phyloP scores from a whole-genome alignment of 2,888 invertebrate species.

The Chymomyza fuscimana region DNA sequence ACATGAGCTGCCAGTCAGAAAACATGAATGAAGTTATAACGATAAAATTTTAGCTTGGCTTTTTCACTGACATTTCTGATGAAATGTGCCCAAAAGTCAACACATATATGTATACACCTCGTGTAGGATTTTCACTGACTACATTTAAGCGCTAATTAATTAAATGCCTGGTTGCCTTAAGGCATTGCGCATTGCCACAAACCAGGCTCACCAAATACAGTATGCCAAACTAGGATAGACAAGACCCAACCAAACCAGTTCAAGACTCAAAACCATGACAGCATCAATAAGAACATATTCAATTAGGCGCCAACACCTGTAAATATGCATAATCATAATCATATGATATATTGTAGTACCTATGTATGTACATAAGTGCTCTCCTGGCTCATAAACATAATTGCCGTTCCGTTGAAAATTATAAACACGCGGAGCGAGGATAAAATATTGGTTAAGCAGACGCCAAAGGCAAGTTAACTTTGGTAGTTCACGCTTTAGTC shows the following conservation, averaged over 20 bases:
- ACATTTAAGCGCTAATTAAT: conserved; percentile 55
- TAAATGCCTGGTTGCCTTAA: conserved; percentile 30
- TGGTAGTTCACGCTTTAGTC: not conserved
- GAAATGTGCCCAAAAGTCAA: no score
- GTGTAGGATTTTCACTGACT: not conserved
- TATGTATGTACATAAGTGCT: no score
- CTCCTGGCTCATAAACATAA: conserved; percentile 13
- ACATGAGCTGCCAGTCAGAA: not conserved
- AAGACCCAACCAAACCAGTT: not conserved
- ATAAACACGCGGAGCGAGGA: not conserved
- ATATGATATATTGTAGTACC: conserved; percentile 14
- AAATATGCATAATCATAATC: conserved; percentile 62
- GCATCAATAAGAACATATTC: conserved; percentile 45
- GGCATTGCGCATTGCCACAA: not conserved
- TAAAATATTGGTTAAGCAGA: conserved; percentile 17
- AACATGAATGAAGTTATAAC: not conserved
- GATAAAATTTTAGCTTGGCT: not conserved
- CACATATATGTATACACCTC: no score
- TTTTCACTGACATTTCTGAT: not conserved
- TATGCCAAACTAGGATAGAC: not conserved
- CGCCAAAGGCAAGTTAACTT: not conserved
- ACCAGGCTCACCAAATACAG: not conserved
- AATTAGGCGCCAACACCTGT: conserved; percentile 55
- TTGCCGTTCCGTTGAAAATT: conserved; percentile 7
- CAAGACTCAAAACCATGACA: not conserved